Conservation (phyloP, 1,140 invertebrate species). For the Drosophila melanica region DNA sequence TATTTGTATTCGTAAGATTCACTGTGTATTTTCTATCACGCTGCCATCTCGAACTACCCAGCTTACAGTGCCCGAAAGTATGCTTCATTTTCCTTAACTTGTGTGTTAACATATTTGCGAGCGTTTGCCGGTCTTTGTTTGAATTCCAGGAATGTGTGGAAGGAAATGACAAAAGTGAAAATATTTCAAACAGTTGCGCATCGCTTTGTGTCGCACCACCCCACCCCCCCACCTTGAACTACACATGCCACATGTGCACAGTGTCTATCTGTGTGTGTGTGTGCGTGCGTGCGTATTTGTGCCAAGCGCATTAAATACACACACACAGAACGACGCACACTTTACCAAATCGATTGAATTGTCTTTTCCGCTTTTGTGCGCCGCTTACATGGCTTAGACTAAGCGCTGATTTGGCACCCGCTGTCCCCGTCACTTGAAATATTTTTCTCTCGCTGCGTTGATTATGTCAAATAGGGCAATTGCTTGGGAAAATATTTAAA, state of each 20-base stretch:
- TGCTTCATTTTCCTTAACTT: slow-evolving; percentile 55
- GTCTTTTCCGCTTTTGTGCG: slow-evolving; percentile 65
- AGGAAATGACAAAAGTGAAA: slow-evolving; percentile 80
- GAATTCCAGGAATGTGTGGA: slow-evolving; percentile 65
- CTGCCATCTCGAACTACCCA: slow-evolving; percentile 27
- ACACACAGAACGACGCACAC: slow-evolving; percentile 21
- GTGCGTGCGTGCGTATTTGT: background rate
- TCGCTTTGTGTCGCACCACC: slow-evolving; percentile 27
- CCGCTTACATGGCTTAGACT: slow-evolving; percentile 56
- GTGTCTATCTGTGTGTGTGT: background rate
- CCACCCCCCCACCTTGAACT: background rate
- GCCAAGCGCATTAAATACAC: slow-evolving; percentile 9
- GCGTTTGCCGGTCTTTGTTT: slow-evolving; percentile 49
- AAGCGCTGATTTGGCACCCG: slow-evolving; percentile 34
- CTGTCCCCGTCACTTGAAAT: background rate
- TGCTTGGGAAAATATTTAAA: slow-evolving; percentile 45
- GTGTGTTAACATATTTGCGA: slow-evolving; percentile 58
- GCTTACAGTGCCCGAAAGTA: slow-evolving; percentile 37
- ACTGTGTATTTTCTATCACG: slow-evolving; percentile 8
- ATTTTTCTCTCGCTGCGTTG: slow-evolving; percentile 29
- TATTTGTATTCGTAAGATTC: background rate
- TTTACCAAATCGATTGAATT: slow-evolving; percentile 67
- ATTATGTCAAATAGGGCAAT: slow-evolving; percentile 36
- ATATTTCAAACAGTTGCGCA: slow-evolving; percentile 68
- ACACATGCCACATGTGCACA: background rate